A percentile compares a stretch with the other conserved stretches of the same genome.
Conservation (phyloP, 2,888 invertebrate genomes). For the Drosophila kambysellisi region DNA sequence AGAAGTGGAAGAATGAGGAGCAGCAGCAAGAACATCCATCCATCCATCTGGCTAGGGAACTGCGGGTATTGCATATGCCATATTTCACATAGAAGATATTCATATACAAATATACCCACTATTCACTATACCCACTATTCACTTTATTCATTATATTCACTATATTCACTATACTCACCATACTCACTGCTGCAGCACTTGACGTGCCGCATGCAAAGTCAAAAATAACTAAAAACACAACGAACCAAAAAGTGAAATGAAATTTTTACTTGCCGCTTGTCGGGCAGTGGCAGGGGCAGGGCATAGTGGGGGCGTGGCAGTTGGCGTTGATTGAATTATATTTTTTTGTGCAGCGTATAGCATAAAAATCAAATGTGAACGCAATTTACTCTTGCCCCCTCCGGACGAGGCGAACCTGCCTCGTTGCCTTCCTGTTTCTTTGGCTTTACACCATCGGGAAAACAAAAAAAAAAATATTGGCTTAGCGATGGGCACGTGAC, state of each 20-base stretch:
- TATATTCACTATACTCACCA: constrained; percentile 12
- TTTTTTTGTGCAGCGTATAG: constrained; percentile 70
- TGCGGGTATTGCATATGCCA: constrained; percentile 68
- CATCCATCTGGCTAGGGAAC: constrained; percentile 55
- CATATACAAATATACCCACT: constrained; percentile 25
- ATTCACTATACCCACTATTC: constrained; percentile 20
- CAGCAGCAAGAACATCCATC: constrained; percentile 41
- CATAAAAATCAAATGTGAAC: constrained; percentile 73
- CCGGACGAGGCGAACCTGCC: background rate
- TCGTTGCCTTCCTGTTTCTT: constrained; percentile 5
- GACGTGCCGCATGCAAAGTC: constrained; percentile 79
- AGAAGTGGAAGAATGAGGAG: constrained; percentile 25
- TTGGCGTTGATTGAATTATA: constrained; percentile 81
- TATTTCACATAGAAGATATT: constrained; percentile 62
- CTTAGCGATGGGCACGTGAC: constrained; percentile 63
- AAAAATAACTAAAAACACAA: constrained; percentile 63
- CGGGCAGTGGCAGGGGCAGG: background rate
- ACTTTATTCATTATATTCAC: constrained; percentile 18
- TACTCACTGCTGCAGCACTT: constrained; percentile 38
- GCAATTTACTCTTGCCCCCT: background rate
- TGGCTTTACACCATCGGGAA: constrained; percentile 51
- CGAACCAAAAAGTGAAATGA: constrained; percentile 16
- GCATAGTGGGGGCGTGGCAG: constrained; percentile 57
- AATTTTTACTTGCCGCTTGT: constrained; percentile 28
- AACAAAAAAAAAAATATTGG: constrained; percentile 23